phyloP scores from a whole-genome alignment of 2,797 vertebrate species.

The Urophycis tenuis region DNA sequence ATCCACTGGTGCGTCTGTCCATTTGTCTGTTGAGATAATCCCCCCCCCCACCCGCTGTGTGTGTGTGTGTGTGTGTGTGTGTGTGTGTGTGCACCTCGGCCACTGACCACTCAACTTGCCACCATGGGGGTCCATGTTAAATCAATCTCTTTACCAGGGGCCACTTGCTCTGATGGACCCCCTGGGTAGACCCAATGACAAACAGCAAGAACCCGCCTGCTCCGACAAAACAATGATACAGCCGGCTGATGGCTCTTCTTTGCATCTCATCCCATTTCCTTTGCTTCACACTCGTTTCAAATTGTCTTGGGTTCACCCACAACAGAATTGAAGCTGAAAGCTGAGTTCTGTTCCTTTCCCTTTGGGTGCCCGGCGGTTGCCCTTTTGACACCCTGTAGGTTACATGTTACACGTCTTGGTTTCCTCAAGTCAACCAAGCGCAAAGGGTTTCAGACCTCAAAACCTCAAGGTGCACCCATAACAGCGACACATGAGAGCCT shows the following conservation, averaged over 20 bases:
- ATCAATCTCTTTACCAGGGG: slow-evolving; percentile 12
- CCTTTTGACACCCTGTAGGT: background rate
- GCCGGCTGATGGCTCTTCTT: background rate
- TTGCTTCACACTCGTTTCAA: background rate
- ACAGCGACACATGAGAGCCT: background rate
- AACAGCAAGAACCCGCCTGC: background rate
- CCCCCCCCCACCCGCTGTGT: background rate
- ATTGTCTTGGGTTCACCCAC: background rate
- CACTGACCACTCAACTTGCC: background rate
- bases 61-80: background rate
- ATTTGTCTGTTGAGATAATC: slow-evolving; percentile 29
- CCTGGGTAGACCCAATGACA: background rate
- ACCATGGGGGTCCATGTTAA: slow-evolving; percentile 14
- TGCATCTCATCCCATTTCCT: background rate
- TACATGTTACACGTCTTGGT: background rate
- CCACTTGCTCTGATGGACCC: slow-evolving; percentile 3
- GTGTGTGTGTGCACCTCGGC: background rate
- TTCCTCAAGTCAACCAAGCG: background rate
- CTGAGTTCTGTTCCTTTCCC: background rate
- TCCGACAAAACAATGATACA: background rate
- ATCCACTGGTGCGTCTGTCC: slow-evolving; percentile 35
- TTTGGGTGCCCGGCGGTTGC: background rate
- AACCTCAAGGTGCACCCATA: background rate
- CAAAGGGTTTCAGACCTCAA: background rate
- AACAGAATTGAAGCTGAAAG: background rate